Percentiles rank a stretch among this genome's conserved stretches.
phyloP scores from a whole-genome alignment of 2,888 invertebrate species.

The Drosophila affinis region DNA sequence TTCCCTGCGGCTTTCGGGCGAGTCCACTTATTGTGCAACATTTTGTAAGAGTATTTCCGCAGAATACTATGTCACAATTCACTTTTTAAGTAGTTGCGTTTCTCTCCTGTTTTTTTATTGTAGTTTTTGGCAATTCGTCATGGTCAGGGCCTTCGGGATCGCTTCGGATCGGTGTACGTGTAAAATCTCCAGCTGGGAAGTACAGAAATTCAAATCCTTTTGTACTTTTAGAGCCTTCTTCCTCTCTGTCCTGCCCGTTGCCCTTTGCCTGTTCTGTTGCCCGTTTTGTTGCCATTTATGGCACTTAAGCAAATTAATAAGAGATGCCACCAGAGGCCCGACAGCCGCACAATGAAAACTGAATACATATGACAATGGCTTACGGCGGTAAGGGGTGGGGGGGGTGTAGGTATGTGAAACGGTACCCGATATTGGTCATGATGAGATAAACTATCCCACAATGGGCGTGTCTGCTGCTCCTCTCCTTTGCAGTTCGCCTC shows the following conservation, averaged over 20 bases:
- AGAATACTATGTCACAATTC: slow-evolving; percentile 13
- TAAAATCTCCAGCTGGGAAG: slow-evolving; percentile 70
- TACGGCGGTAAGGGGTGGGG: background rate
- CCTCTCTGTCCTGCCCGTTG: background rate
- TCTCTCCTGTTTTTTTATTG: slow-evolving; percentile 3
- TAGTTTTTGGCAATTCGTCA: slow-evolving; percentile 65
- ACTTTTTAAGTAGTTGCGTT: slow-evolving; percentile 17
- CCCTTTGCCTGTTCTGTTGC: slow-evolving; percentile 17
- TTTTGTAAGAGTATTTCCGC: slow-evolving; percentile 26
- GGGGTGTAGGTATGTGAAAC: slow-evolving; percentile 2
- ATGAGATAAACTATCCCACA: slow-evolving; percentile 22
- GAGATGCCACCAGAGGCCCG: slow-evolving; percentile 57
- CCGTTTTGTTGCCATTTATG: slow-evolving; percentile 66
- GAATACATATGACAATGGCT: slow-evolving; percentile 26
- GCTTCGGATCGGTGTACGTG: slow-evolving; percentile 38
- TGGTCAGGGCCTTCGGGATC: slow-evolving; percentile 56
- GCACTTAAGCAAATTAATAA: slow-evolving; percentile 79
- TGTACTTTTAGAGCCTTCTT: slow-evolving; percentile 42
- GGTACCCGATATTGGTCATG: slow-evolving; percentile 15
- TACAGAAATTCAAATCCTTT: slow-evolving; percentile 64
- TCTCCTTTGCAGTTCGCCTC: background rate
- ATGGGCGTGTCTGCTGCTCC: slow-evolving; percentile 33
- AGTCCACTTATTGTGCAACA: slow-evolving; percentile 20
- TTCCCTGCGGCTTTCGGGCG: background rate
- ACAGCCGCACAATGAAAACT: slow-evolving; percentile 48